Percentiles rank a stretch among this genome's conserved stretches.
phyloP scores from a whole-genome alignment of 2,888 invertebrate species.

The Meiosimyza decipiens region DNA sequence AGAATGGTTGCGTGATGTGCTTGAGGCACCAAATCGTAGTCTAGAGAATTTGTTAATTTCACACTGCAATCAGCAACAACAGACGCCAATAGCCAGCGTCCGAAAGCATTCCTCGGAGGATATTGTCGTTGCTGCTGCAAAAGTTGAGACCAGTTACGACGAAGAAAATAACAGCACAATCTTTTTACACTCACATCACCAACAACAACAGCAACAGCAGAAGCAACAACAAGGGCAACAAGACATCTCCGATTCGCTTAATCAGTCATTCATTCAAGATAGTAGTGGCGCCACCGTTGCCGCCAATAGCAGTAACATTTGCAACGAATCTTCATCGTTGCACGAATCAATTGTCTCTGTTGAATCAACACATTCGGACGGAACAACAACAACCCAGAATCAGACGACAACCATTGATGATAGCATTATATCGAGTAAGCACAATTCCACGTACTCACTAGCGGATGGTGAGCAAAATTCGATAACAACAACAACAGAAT shows the following conservation, averaged over 20 bases:
- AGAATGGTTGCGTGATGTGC: slow-evolving; percentile 71
- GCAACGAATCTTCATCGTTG: slow-evolving; percentile 50
- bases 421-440: slow-evolving; percentile 65
- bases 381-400: slow-evolving; percentile 53
- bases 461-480: slow-evolving; percentile 66
- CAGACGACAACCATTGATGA: slow-evolving; percentile 67
- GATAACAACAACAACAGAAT: slow-evolving; percentile 56
- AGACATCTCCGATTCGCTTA: slow-evolving; percentile 37
- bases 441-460: slow-evolving; percentile 65
- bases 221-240: slow-evolving; percentile 33
- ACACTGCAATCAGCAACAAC: slow-evolving; percentile 39
- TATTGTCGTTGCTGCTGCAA: slow-evolving; percentile 47
- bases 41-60: slow-evolving; percentile 61
- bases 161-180: slow-evolving; percentile 51
- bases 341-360: slow-evolving; percentile 65
- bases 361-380: slow-evolving; percentile 62
- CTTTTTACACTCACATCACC: slow-evolving; percentile 42
- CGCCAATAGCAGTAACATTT: not conserved
- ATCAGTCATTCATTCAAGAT: slow-evolving; percentile 49
- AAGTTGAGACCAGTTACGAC: slow-evolving; percentile 54
- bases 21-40: slow-evolving; percentile 69
- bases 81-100: slow-evolving; percentile 35
- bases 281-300: slow-evolving; percentile 44
- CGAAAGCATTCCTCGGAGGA: slow-evolving; percentile 28
- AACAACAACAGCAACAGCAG: slow-evolving; percentile 39